A percentile compares a stretch with the other conserved stretches of the same genome.
Conservation (phyloP, 2,888 invertebrate genomes). For the Corythucha ciliata region DNA sequence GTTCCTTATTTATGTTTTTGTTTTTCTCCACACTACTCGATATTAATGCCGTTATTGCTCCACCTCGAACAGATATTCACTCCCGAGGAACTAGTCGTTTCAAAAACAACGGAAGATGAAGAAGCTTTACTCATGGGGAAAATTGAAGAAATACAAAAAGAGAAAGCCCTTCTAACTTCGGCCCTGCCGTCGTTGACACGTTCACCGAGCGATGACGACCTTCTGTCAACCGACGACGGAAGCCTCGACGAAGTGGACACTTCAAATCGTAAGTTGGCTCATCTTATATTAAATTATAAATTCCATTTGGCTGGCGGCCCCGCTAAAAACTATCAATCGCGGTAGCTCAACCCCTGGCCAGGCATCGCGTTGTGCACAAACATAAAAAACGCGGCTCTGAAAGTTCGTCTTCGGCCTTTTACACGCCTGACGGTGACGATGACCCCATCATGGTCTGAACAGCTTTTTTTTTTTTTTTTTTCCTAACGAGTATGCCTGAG, state of each 20-base stretch:
- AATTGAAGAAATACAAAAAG: constrained; percentile 71
- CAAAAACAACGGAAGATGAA: constrained; percentile 46
- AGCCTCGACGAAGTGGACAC: constrained; percentile 47
- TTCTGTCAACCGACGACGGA: constrained; percentile 67
- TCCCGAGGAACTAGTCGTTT: constrained; percentile 46
- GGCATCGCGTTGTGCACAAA: constrained; percentile 33
- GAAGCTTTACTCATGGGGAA: constrained; percentile 66
- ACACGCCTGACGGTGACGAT: constrained; percentile 39
- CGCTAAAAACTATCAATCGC: constrained; percentile 16
- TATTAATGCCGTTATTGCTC: neutral
- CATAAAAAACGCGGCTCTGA: constrained; percentile 31
- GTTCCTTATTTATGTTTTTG: constrained; percentile 1
- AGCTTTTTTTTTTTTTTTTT: too few species aligned
- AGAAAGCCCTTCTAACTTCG: constrained; percentile 69
- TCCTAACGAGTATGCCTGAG: too few species aligned
- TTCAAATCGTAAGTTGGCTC: constrained; percentile 30
- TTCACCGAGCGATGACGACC: constrained; percentile 79
- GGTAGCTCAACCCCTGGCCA: constrained; percentile 31
- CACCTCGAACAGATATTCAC: constrained; percentile 45
- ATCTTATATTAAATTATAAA: neutral
- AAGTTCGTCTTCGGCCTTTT: constrained; percentile 25
- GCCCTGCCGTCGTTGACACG: constrained; percentile 70
- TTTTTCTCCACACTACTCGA: neutral
- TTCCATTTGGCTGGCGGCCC: too few species aligned
- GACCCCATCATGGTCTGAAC: constrained; percentile 43